Evolutionary conservation across 2,888 invertebrate species (phyloP).

Genomic region (Protophormia terraenovae): DNA sequence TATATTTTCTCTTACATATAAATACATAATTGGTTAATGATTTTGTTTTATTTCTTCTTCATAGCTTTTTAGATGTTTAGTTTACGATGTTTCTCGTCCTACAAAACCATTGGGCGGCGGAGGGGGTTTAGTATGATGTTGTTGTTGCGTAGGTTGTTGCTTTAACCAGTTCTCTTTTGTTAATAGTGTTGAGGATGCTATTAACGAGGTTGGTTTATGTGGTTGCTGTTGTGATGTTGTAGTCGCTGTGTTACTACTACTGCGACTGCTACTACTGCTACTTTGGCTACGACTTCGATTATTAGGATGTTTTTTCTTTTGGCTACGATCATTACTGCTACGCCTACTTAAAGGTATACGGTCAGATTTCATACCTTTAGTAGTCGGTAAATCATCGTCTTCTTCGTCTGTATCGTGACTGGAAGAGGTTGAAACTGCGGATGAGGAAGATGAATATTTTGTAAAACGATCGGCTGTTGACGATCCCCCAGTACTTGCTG

Average conservation of each 20-base stretch:
- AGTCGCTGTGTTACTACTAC: constrained; percentile 55
- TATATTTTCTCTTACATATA: constrained; percentile 43
- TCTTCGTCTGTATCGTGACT: constrained; percentile 71
- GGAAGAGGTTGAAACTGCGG: constrained; percentile 59
- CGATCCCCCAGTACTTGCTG: neutral
- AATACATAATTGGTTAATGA: constrained; percentile 59
- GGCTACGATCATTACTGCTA: constrained; percentile 68
- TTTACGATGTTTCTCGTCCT: constrained; percentile 76
- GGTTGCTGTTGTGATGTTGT: constrained; percentile 59
- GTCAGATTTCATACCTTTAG: constrained; percentile 76
- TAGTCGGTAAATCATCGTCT: constrained; percentile 68
- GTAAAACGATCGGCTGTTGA: constrained; percentile 9
- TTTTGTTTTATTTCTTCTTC: neutral
- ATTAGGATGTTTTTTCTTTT: constrained; percentile 51
- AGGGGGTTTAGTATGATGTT: constrained; percentile 66
- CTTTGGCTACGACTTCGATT: constrained; percentile 69
- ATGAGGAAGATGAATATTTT: constrained; percentile 61
- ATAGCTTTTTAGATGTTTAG: neutral
- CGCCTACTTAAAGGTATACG: constrained; percentile 74
- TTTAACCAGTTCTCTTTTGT: constrained; percentile 79
- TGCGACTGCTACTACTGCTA: constrained; percentile 62
- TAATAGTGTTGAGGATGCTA: constrained; percentile 67
- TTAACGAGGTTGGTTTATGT: constrained; percentile 29
- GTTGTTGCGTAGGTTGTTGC: constrained; percentile 70
- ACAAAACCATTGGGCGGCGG: constrained; percentile 80